Base-by-base conservation (phyloP, 2,113 vertebrate species). In the Platichthys stellatus region DNA sequence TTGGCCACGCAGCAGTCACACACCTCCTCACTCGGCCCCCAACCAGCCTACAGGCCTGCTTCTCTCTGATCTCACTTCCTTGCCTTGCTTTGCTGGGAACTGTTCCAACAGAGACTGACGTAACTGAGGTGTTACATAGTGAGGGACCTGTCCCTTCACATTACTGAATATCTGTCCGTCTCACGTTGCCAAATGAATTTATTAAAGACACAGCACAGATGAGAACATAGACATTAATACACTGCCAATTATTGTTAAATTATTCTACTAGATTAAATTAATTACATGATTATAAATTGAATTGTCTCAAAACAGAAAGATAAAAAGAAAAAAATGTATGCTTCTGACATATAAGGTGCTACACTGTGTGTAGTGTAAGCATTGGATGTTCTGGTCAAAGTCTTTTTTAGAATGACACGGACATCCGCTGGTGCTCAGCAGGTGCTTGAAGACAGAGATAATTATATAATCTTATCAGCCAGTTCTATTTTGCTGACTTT, bases 101-200 rank as follows among this genome's bases (percentile, higher is more conserved):
- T 1, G 26, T 54, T 84, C 85, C 81, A 90, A 78, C 12, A 14
- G 57, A 59, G 61, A 76, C 63, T 84, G 81, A 89, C 43, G 53
- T 57, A 75, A 72, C 61, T 76, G 40, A 74, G 61, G 81, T 78
- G 85, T 77, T 83, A 69, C 71, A 79, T 56, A 76, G 76, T 81
- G 70, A 83, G 78, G 69, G 60, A 86, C 70, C 72, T 67, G 51
- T 82, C 69, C 58, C 38, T 65, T 56, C 54, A 74, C 63, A 80
- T 80, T 28, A 70, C 53, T 53, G 35, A 47, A 49, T 68, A 53
- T 76, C n/a, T 5, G 35, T 56, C 47, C 73, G 35, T 61, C 47
- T 73, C 26, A 26, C 14, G 35, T 58, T 78, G 59, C 65, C 38
- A 84, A 78, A 82, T 73, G 35, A 21, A 21, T 63, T 54, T 69